phyloP scores from a whole-genome alignment of 2,113 vertebrate genomes.

The Sterrhoptilus dennistouni region DNA sequence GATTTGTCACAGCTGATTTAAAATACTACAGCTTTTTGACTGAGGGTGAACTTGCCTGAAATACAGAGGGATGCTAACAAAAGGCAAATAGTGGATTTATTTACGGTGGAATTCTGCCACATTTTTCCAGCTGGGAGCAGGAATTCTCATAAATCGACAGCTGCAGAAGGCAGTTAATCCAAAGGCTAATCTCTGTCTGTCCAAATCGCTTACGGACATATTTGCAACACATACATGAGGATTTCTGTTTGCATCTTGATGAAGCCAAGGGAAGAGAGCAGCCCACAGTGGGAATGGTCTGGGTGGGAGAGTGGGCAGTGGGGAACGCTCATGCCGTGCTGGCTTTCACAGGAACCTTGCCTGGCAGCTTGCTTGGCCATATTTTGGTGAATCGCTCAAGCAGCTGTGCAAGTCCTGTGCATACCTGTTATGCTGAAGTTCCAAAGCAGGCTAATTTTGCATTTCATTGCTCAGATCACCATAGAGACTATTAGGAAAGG shows the following conservation, averaged over 20 bases:
- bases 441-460: background rate
- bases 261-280: background rate
- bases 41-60: background rate
- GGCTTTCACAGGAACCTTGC: background rate
- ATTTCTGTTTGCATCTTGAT: background rate
- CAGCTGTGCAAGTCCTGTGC: background rate
- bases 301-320: background rate
- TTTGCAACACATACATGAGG: background rate
- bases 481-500: background rate
- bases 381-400: background rate
- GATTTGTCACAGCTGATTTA: constrained; percentile 52
- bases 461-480: background rate
- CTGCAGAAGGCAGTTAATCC: constrained; percentile 43
- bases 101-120: constrained; percentile 1
- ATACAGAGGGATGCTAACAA: constrained; percentile 21
- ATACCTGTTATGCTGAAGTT: background rate
- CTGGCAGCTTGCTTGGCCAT: background rate
- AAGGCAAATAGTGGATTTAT: constrained; percentile 22
- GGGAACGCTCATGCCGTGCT: background rate
- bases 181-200: constrained; percentile 53
- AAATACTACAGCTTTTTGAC: constrained; percentile 25
- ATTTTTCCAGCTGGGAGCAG: constrained; percentile 43
- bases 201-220: constrained; percentile 22
- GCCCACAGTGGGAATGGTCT: background rate
- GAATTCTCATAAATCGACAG: constrained; percentile 50